These are phyloP conservation scores for Drosophila littoralis DNA, from an alignment of 1,140 invertebrate species.

Conservation along the genomic window DNA sequence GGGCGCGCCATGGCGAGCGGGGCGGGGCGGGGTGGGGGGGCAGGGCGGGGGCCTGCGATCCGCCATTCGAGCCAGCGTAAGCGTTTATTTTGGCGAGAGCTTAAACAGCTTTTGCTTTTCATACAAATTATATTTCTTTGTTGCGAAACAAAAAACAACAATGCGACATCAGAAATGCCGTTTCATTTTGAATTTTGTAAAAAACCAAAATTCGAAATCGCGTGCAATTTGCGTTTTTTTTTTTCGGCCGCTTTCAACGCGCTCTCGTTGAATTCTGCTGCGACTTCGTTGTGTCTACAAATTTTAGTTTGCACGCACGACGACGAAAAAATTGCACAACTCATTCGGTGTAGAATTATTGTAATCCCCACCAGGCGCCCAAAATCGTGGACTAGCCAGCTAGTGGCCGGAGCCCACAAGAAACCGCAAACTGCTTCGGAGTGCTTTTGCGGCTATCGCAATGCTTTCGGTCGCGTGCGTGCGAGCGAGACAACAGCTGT, in stretches of 20 bases:
- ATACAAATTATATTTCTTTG: background rate
- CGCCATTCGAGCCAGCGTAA: slow-evolving; percentile 60
- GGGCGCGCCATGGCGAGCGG: background rate
- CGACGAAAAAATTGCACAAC: slow-evolving; percentile 74
- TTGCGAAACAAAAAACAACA: background rate
- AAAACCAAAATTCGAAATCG: background rate
- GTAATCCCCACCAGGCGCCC: slow-evolving; percentile 74
- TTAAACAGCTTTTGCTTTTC: slow-evolving; percentile 70
- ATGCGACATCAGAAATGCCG: background rate
- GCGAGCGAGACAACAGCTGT: slow-evolving; percentile 43
- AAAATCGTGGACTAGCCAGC: slow-evolving; percentile 12
- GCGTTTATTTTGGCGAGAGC: slow-evolving; percentile 62
- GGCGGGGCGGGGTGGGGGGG: slow-evolving; percentile 3
- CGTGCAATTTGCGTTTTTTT: background rate
- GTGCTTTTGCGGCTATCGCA: slow-evolving; percentile 55
- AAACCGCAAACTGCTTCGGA: slow-evolving; percentile 26
- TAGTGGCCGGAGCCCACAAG: too few species aligned
- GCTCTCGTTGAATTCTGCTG: slow-evolving; percentile 34
- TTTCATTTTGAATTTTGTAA: slow-evolving; percentile 39
- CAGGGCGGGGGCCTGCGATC: slow-evolving; percentile 36
- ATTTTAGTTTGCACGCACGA: slow-evolving; percentile 42
- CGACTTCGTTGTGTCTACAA: slow-evolving; percentile 67
- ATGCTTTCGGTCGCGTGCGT: slow-evolving; percentile 15
- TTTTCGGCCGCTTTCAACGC: slow-evolving; percentile 3
- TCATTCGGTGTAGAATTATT: slow-evolving; percentile 82